Conservation (phyloP, 2,888 invertebrate species). For the Polia nebulosa region DNA sequence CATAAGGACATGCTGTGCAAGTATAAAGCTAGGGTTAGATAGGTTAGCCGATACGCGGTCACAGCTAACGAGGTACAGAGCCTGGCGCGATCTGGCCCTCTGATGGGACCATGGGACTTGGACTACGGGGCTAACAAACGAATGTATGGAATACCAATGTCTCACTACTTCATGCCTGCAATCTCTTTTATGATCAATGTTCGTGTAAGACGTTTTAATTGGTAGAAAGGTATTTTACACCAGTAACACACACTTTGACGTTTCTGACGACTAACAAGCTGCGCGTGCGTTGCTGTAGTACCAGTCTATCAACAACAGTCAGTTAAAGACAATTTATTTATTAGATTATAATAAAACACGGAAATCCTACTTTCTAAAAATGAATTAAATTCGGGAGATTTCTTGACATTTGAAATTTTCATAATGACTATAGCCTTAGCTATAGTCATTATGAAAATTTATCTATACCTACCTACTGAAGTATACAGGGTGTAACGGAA, state of each 20-base stretch:
- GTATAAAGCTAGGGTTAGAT: slow-evolving; percentile 70
- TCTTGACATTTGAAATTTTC: background rate
- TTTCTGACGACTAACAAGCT: slow-evolving; percentile 21
- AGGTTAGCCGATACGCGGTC: slow-evolving; percentile 76
- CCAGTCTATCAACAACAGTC: background rate
- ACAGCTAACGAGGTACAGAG: slow-evolving; percentile 75
- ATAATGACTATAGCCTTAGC: background rate
- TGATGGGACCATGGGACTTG: slow-evolving; percentile 49
- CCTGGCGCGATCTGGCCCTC: slow-evolving; percentile 53
- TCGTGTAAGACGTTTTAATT: slow-evolving; percentile 51
- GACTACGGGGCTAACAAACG: slow-evolving; percentile 38
- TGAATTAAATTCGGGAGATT: background rate
- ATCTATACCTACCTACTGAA: background rate
- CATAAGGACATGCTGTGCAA: slow-evolving; percentile 34
- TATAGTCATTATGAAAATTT: too few species aligned
- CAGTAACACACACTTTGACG: background rate
- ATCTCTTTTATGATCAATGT: slow-evolving; percentile 43
- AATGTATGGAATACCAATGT: slow-evolving; percentile 51
- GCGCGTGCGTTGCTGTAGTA: too few species aligned
- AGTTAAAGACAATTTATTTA: slow-evolving; percentile 3
- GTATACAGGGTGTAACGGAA: too few species aligned
- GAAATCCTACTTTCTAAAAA: slow-evolving; percentile 12
- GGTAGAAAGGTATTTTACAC: slow-evolving; percentile 39
- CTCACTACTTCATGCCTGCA: slow-evolving; percentile 23
- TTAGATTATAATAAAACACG: slow-evolving; percentile 2